phyloP scores from a whole-genome alignment of 1,140 invertebrate species.

The Heliconius hewitsoni region DNA sequence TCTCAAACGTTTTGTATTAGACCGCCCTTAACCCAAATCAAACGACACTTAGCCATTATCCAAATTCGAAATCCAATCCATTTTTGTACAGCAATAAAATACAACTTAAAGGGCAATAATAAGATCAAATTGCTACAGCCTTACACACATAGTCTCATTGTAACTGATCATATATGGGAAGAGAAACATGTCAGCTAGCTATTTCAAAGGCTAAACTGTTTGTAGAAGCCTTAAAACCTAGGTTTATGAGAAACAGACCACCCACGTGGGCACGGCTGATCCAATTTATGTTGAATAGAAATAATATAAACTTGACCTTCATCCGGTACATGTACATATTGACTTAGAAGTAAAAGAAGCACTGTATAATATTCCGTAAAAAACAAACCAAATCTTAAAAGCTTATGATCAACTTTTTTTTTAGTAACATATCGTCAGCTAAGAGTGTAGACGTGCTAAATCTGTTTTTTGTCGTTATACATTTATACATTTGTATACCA shows the following conservation, averaged over 20 bases:
- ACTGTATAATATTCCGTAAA: neutral
- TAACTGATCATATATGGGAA: conserved; percentile 23
- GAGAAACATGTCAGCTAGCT: conserved; percentile 12
- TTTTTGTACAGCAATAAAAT: conserved; percentile 22
- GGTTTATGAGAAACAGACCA: conserved; percentile 30
- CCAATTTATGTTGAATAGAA: conserved; percentile 32
- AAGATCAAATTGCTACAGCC: conserved; percentile 25
- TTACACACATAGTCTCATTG: conserved; percentile 20
- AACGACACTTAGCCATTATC: neutral
- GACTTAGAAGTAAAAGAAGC: neutral
- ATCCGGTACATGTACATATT: neutral
- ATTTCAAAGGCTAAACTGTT: conserved; percentile 29
- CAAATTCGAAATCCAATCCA: neutral
- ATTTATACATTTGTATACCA: too few relatives aligned
- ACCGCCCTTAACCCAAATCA: neutral
- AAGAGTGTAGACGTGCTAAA: too few relatives aligned
- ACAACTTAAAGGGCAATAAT: conserved; percentile 27
- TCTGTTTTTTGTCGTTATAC: too few relatives aligned
- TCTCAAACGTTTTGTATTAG: neutral
- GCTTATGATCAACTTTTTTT: neutral
- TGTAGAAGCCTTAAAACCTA: conserved; percentile 34
- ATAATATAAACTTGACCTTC: conserved; percentile 24
- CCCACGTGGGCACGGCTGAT: conserved; percentile 30
- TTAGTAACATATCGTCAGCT: too few relatives aligned
- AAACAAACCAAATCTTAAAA: neutral